Base-by-base conservation (phyloP, 1,140 invertebrate species). In the Plectrocnemia conspersa region DNA sequence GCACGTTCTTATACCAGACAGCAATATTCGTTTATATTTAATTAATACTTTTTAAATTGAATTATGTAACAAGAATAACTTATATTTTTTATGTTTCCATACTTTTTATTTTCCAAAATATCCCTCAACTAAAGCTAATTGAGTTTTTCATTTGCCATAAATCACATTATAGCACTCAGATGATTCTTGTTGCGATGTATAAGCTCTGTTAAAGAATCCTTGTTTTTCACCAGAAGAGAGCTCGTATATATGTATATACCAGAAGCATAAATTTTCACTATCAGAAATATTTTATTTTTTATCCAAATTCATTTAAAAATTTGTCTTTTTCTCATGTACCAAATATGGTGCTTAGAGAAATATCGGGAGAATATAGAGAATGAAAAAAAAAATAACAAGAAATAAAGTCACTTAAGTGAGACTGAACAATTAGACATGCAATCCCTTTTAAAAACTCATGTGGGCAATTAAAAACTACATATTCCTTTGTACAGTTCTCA, bases 141-240 rank as follows among this genome's bases (percentile, higher is more conserved):
- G 76, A 0, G 88, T 86, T 44, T 83, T 74, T 98, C 94, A 75
- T 98, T 98, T 1, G 92, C 89, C 45, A 97, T 84, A 5, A 93
- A 97, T 94, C 95, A 98, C 82, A 95, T 89, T 38, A 97, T 82
- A 13, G 97, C 93, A 53, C 88, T 87, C 0, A 94, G 92, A 59
- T 91, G 81, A 75, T 97, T 97, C 66, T 96, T 95, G 70, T 98
- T 94, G 40, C 94, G 78, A 46, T 83, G 79, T 22, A 95, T 85
- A 22, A 98, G 72, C 70, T 97, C 90, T 1, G 81, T 83, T 64
- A 97, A 73, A 0, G 91, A 88, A 16, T 83, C 75, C 64, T 87
- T 86, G 67, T 98, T 94, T 53, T 88, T 91, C 2, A 75, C 66
- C 36, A 97, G 69, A 18, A 95, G 53, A 1, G 66, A 61, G 24